Evolutionary conservation across 1,140 invertebrate species (phyloP).

Genomic region (Procambarus virginalis): DNA sequence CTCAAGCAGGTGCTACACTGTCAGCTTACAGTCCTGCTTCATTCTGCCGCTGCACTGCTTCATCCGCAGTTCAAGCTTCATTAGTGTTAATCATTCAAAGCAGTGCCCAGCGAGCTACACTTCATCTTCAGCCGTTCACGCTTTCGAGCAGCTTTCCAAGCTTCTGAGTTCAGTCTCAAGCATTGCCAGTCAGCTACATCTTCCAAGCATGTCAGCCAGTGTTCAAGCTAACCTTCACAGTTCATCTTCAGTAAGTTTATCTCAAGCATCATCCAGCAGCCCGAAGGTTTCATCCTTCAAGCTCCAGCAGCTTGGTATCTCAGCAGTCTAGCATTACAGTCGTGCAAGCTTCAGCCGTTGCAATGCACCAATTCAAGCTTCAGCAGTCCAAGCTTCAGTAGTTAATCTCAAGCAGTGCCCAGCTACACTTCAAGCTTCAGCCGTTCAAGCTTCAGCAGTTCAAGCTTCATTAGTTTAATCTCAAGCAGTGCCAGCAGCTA

Average conservation of each 20-base stretch:
- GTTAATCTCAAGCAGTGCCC: too few relatives aligned
- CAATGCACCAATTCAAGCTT: too few relatives aligned
- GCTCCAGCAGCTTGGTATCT: too few relatives aligned
- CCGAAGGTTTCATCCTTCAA: too few relatives aligned
- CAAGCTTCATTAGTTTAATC: neutral
- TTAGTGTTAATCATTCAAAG: neutral
- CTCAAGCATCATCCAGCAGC: neutral
- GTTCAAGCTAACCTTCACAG: conserved; percentile 2
- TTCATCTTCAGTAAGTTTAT: neutral
- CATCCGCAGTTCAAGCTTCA: conserved; percentile 8
- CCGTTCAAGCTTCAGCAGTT: neutral
- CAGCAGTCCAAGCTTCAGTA: too few relatives aligned
- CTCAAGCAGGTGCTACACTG: neutral
- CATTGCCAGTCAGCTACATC: neutral
- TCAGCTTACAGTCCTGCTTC: neutral
- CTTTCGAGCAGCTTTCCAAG: neutral
- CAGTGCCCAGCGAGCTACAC: neutral
- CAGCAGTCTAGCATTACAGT: too few relatives aligned
- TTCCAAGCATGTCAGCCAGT: neutral
- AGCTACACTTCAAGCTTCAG: too few relatives aligned
- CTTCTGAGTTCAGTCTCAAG: neutral
- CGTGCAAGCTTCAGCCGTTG: too few relatives aligned
- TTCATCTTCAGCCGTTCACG: conserved; percentile 7
- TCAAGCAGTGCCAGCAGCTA: too few relatives aligned
- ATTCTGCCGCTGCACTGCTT: too few relatives aligned